Percentiles rank a stretch among this genome's conserved stretches.
phyloP scores from a whole-genome alignment of 2,797 vertebrate species.

The Gambelia wislizenii region DNA sequence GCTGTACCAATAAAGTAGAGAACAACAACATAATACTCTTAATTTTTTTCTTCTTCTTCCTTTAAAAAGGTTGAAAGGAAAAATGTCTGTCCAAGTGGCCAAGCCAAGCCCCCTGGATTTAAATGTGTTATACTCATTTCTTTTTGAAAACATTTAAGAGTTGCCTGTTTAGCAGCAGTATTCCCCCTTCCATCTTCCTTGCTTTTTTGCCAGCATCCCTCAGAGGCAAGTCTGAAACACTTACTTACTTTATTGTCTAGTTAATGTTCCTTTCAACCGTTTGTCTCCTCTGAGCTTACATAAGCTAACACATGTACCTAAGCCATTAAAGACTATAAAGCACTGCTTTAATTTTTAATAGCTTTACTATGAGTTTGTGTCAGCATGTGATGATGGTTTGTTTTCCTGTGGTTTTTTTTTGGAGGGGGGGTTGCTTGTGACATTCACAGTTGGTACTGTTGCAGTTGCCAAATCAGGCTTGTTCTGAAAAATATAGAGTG shows the following conservation, averaged over 20 bases:
- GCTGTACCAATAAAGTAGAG: not conserved
- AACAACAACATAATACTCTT: not conserved
- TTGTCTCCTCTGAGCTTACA: constrained; percentile 26
- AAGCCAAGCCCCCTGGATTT: not conserved
- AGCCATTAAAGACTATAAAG: constrained; percentile 15
- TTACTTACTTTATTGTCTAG: constrained; percentile 36
- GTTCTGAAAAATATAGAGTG: not conserved
- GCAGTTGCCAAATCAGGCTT: not conserved
- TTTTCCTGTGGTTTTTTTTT: not conserved
- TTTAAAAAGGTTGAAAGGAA: not conserved
- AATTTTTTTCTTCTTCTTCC: not conserved
- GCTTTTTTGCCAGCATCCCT: constrained; percentile 10
- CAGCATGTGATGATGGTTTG: not conserved
- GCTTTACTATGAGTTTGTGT: not conserved
- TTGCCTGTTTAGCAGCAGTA: not conserved
- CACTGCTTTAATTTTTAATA: constrained; percentile 15
- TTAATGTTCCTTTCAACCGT: constrained; percentile 26
- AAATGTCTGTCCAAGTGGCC: not conserved
- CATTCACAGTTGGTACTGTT: not conserved
- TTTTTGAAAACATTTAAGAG: not conserved
- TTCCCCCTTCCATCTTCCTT: not conserved
- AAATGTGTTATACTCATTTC: not conserved
- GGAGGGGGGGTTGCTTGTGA: not conserved
- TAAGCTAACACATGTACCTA: constrained; percentile 10
- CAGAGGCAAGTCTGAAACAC: constrained; percentile 30